Conservation (phyloP, 2,113 vertebrate species). For the Paedocypris sp. region DNA sequence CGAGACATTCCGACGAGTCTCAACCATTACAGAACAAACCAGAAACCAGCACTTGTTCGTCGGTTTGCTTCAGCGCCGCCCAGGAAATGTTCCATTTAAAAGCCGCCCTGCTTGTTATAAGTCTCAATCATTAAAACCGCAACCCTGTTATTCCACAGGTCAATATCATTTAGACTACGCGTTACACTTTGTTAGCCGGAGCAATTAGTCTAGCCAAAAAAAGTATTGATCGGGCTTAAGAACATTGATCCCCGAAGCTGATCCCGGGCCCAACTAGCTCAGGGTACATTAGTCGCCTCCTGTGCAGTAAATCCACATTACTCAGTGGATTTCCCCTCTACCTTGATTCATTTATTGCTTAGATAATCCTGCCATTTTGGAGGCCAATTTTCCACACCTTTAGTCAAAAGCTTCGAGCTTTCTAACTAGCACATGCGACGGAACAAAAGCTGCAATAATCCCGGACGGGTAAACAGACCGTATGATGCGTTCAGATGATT, state of each 20-base stretch:
- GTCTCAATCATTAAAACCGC: conserved; percentile 13
- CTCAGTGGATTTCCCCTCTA: conserved; percentile 39
- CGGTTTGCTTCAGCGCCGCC: too few relatives aligned
- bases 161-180: conserved; percentile 15
- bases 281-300: conserved; percentile 41
- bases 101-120: background rate
- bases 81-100: background rate
- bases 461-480: too few relatives aligned
- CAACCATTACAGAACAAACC: too few relatives aligned
- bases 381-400: conserved; percentile 14
- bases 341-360: conserved; percentile 33
- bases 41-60: too few relatives aligned
- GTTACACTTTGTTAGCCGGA: conserved; percentile 15
- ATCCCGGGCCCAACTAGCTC: conserved; percentile 26
- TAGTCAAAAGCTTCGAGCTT: conserved; percentile 17
- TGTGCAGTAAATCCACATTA: conserved; percentile 39
- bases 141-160: conserved; percentile 21
- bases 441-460: conserved; percentile 2
- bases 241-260: conserved; percentile 30
- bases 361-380: conserved; percentile 17
- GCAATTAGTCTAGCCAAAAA: conserved; percentile 30
- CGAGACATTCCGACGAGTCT: too few relatives aligned
- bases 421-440: conserved; percentile 19
- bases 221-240: conserved; percentile 26
- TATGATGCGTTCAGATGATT: too few relatives aligned